Evolutionary conservation across 2,888 invertebrate species (phyloP), one percentile per base, ranked within the genome.

Genomic region (Dermolepida albohirtum): DNA sequence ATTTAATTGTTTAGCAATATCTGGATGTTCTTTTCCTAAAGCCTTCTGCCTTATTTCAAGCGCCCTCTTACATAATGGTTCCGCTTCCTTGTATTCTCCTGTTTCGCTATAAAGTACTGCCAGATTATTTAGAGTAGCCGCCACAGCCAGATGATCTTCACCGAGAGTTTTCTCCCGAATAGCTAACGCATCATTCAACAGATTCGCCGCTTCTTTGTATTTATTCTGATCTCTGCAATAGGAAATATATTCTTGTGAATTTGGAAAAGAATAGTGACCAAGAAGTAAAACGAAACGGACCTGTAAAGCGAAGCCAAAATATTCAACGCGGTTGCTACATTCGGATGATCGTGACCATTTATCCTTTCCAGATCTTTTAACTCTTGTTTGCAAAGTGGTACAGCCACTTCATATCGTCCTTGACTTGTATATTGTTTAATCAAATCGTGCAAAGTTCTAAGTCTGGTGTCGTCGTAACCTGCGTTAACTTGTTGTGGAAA

Each of bases 401-500:
- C 98, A 8, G 99, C 99, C 41, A 99, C 99, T 87, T 99, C 96
- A 84, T 97, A 97, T 74, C 93, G 87, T 71, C 96, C 99, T 85
- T 99, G 98, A 57, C 97, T 96, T 54, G 99, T 99, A 86, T 99
- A 99, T 86, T 99, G 99, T 75, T 99, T 99, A 67, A 99, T 99
- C 79, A 99, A 89, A 86, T 99, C 99, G 87, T 99, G 98, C 69
- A 99, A 89, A 0, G 99, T 99, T 76, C 98, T 91, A 74, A 99
- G 87, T 16, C 99, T 91, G 8, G 98, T 98, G 65, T 99, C 87
- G n/a, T 99, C 99, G 85, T 99, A 99, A 64, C 98, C 98, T 2
- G 97, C 96, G 84, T 92, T 95, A 66, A 97, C 96, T 81, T 97
- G 97, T 84, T 97, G 96, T 44, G 96, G 96, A 87, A 98, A 96